A percentile compares a stretch with the other conserved stretches of the same genome.
These are phyloP conservation scores for Hyperoplus immaculatus DNA, from an alignment of 2,797 vertebrate genomes.

Conservation along the genomic window DNA sequence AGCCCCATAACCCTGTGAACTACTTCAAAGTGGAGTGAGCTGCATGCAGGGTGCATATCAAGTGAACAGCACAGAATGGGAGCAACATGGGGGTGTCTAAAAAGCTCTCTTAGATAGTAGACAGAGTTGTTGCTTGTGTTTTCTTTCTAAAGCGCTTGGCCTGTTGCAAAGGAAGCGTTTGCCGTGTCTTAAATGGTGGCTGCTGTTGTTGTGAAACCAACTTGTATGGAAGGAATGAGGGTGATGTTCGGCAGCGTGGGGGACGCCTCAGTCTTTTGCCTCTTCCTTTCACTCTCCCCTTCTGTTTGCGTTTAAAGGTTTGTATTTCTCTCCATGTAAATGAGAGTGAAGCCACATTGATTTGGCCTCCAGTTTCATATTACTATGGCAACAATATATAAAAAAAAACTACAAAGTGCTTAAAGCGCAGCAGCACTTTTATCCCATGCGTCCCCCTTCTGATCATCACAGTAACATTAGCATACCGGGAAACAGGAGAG, in stretches of 20 bases:
- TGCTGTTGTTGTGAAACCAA: slow-evolving; percentile 57
- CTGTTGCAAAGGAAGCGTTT: slow-evolving; percentile 40
- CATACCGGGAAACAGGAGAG: slow-evolving; percentile 82
- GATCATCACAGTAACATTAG: slow-evolving; percentile 87
- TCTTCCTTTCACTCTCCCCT: slow-evolving; percentile 46
- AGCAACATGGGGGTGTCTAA: slow-evolving; percentile 48
- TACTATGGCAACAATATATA: slow-evolving; percentile 85
- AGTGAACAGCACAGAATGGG: slow-evolving; percentile 71
- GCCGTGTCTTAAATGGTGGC: slow-evolving; percentile 39
- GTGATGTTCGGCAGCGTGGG: slow-evolving; percentile 57
- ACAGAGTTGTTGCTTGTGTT: slow-evolving; percentile 41
- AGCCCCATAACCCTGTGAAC: slow-evolving; percentile 69
- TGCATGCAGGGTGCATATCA: slow-evolving; percentile 77
- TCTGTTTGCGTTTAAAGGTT: slow-evolving; percentile 76
- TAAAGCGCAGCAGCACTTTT: slow-evolving; percentile 82
- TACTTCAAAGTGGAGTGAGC: slow-evolving; percentile 76
- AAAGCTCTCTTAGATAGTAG: slow-evolving; percentile 41
- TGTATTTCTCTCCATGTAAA: slow-evolving; percentile 82
- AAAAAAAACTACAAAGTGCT: slow-evolving; percentile 82
- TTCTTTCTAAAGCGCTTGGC: slow-evolving; percentile 42
- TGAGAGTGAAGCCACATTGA: slow-evolving; percentile 80
- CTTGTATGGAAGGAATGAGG: slow-evolving; percentile 35
- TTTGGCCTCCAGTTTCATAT: slow-evolving; percentile 84
- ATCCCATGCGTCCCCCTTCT: slow-evolving; percentile 78
- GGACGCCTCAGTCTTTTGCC: slow-evolving; percentile 60